Percentiles rank a stretch among this genome's conserved stretches.
Conservation (phyloP, 2,888 invertebrate species). For the Charanyca ferruginea region DNA sequence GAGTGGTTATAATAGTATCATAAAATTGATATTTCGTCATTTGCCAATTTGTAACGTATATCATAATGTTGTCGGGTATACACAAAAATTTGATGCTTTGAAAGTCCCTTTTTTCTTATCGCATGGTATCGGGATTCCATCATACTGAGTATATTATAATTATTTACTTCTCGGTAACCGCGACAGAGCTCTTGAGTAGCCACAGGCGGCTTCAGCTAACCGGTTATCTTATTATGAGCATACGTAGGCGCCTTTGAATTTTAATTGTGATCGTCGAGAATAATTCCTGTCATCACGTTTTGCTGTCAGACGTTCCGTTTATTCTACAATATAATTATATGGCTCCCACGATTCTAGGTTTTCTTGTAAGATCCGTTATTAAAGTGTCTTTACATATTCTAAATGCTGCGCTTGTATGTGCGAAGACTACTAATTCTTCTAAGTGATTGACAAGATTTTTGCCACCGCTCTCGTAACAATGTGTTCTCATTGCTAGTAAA, state of each 20-base stretch:
- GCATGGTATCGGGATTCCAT: constrained; percentile 42
- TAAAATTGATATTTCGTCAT: not conserved
- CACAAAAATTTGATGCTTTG: constrained; percentile 12
- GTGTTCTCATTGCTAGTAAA: constrained; percentile 66
- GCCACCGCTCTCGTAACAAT: constrained; percentile 43
- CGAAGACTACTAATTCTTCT: constrained; percentile 21
- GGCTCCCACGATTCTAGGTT: constrained; percentile 12
- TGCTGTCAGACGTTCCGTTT: constrained; percentile 37
- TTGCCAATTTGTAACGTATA: constrained; percentile 9
- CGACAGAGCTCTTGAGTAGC: constrained; percentile 2
- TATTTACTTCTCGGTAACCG: constrained; percentile 9
- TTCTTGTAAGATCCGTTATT: constrained; percentile 29
- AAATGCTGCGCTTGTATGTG: constrained; percentile 18
- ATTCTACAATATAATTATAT: constrained; percentile 36
- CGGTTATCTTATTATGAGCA: constrained; percentile 51
- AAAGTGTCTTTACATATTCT: constrained; percentile 37
- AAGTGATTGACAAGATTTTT: constrained; percentile 16
- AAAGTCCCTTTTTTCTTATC: constrained; percentile 34
- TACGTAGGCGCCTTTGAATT: constrained; percentile 50
- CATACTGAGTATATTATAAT: constrained; percentile 35
- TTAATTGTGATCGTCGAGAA: constrained; percentile 40
- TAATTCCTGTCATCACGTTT: constrained; percentile 30
- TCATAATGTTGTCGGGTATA: constrained; percentile 12
- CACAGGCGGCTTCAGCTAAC: constrained; percentile 38
- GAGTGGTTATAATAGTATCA: not conserved